These are phyloP conservation scores for Mayetiola destructor DNA, from an alignment of 2,888 invertebrate genomes.

Conservation along the genomic window DNA sequence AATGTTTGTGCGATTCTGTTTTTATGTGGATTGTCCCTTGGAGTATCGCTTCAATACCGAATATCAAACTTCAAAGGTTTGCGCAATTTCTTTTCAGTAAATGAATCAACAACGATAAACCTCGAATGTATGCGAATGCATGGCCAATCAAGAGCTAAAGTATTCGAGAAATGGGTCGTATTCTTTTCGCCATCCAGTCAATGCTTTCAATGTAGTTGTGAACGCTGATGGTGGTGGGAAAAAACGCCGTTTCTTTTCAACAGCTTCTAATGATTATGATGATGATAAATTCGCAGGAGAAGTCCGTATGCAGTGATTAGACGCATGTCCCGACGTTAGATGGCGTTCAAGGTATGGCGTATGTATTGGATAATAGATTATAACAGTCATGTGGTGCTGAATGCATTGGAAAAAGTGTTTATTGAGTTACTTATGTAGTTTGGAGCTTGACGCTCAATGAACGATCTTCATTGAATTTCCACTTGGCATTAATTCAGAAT, in stretches of 20 bases:
- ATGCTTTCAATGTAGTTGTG: neutral
- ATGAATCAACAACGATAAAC: neutral
- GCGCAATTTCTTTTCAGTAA: neutral
- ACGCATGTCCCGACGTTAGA: neutral
- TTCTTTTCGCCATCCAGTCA: neutral
- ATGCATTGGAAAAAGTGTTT: too few relatives aligned
- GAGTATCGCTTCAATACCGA: neutral
- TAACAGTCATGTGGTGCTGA: too few relatives aligned
- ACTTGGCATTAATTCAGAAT: too few relatives aligned
- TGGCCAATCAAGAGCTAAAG: conserved; percentile 6
- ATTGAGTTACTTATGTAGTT: too few relatives aligned
- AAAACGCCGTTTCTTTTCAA: neutral
- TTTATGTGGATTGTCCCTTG: neutral
- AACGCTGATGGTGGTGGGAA: neutral
- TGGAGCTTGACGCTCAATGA: too few relatives aligned
- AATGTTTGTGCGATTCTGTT: conserved; percentile 4
- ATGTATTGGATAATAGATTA: neutral
- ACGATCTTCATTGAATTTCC: too few relatives aligned
- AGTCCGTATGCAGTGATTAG: neutral
- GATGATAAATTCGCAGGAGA: conserved; percentile 4
- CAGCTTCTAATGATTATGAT: neutral
- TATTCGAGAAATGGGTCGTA: conserved; percentile 5
- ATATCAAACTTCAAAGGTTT: neutral
- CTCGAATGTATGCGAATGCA: neutral
- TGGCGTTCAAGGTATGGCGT: neutral